Conservation (phyloP, 2,888 invertebrate genomes). For the Ditylenchus weischeri region DNA sequence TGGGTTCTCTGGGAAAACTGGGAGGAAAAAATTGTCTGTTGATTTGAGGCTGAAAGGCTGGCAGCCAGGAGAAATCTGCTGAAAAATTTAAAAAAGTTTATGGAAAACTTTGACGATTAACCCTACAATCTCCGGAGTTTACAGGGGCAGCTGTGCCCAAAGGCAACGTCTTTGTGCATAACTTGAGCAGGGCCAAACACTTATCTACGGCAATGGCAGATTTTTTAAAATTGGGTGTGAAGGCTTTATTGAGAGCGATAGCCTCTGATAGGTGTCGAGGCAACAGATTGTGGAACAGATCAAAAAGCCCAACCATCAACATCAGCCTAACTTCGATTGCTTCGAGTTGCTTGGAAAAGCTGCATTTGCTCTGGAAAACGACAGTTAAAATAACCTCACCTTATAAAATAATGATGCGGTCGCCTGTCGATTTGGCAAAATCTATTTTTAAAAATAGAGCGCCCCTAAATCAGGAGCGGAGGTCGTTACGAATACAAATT, state of each 20-base stretch:
- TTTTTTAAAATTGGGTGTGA: conserved; percentile 19
- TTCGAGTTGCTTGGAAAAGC: background rate
- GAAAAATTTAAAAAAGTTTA: background rate
- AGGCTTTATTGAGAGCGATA: background rate
- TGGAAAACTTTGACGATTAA: background rate
- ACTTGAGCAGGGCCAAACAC: conserved; percentile 3
- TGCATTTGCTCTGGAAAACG: background rate
- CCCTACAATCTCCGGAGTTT: background rate
- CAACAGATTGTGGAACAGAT: conserved; percentile 17
- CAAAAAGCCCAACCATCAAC: conserved; percentile 15
- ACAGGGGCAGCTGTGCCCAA: conserved; percentile 29
- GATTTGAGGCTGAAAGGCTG: conserved; percentile 92
- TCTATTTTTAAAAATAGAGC: too few relatives aligned
- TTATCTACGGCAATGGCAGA: conserved; percentile 12
- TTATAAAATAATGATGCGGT: too few relatives aligned
- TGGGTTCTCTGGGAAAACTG: conserved; percentile 91
- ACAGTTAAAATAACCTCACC: too few relatives aligned
- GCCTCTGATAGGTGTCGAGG: background rate
- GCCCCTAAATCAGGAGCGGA: too few relatives aligned
- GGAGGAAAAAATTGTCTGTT: conserved; percentile 91
- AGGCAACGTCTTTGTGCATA: conserved; percentile 17
- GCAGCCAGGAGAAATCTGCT: conserved; percentile 44
- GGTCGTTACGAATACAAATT: too few relatives aligned
- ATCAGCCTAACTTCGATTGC: conserved; percentile 68
- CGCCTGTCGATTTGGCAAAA: too few relatives aligned